Evolutionary conservation across 2,888 invertebrate genomes (phyloP).

Genomic region (Ptychoptera albimana): DNA sequence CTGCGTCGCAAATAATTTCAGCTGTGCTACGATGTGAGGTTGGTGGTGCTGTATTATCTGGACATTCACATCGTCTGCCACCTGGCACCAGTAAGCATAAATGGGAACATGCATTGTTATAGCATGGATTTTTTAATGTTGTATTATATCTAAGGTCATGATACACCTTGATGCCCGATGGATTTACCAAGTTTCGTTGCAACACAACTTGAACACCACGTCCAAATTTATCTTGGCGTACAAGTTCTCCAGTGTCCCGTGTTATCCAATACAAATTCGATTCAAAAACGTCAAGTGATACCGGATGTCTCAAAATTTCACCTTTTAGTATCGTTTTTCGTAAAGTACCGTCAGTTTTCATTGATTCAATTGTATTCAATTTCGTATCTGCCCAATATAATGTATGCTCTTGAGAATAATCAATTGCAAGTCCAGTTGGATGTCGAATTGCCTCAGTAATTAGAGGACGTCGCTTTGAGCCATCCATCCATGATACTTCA

Average conservation of each 20-base stretch:
- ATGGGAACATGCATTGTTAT: conserved; percentile 66
- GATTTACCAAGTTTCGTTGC: conserved; percentile 68
- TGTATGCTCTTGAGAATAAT: conserved; percentile 74
- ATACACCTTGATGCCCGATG: conserved; percentile 76
- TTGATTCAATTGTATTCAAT: conserved; percentile 73
- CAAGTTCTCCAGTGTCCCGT: conserved; percentile 68
- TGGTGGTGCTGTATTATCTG: conserved; percentile 46
- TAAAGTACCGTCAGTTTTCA: conserved; percentile 65
- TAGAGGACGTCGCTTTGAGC: conserved; percentile 66
- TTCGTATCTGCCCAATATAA: conserved; percentile 96
- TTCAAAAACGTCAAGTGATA: conserved; percentile 87
- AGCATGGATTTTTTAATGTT: conserved; percentile 51
- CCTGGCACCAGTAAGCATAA: conserved; percentile 81
- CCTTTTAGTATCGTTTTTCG: conserved; percentile 57
- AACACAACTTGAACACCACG: conserved; percentile 75
- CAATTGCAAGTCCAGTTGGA: conserved; percentile 81
- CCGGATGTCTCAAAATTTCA: conserved; percentile 59
- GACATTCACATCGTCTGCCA: conserved; percentile 81
- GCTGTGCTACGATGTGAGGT: conserved; percentile 39
- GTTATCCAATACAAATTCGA: conserved; percentile 89
- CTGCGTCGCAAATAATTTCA: conserved; percentile 64
- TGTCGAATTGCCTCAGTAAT: conserved; percentile 69
- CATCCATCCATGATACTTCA: conserved; percentile 94
- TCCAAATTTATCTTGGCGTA: conserved; percentile 92
- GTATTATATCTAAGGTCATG: conserved; percentile 73